Base-by-base conservation (phyloP, 92 coral and sea anemone genomes). In the Epizoanthus rinbou region DNA sequence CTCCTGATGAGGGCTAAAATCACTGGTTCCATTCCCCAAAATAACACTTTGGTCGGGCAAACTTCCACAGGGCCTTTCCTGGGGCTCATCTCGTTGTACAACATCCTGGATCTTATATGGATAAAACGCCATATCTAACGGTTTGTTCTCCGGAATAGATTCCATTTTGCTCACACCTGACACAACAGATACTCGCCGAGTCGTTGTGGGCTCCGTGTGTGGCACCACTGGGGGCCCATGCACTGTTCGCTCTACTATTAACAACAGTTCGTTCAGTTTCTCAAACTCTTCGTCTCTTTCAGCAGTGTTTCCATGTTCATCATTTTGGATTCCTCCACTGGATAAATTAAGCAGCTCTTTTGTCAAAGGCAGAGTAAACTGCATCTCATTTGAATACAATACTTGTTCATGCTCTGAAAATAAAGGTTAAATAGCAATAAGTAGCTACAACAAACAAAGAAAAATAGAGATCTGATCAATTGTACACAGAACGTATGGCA, bases 351-450 rank as follows among this genome's bases (percentile, higher is more conserved):
- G 74, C 58, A 88, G 79, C 31, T 91, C 94, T 11, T 70, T 70
- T 13, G 90, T 87, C 23, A 93, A 74, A 8, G 98, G 98, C 19
- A 93, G 94, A 22, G 85, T 75, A 43, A 93, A 87, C 78, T 93
- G 94, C 8, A 93, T 83, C 41, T 93, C 98, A 73, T 93, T 93
- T 63, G 98, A 93, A 74, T 82, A 86, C 15, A 93, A 70, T 8
- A 70, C 82, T 65, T 86, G 62, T 54, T 88, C 91, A 17, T 81
- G 64, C 31, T 84, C 92, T 93, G 82, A 25, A 82, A 63, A 25
- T 24, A 74, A 28, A n/a, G 33, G 39, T 11, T 64, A 3, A 64
- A 25, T 13, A 25, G 2, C 31, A 28, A 23, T 14, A 25, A 25
- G 41, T 8, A 64, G 6, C n/a, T 25, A 14, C 3, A 23, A 17